A percentile compares a stretch with the other conserved stretches of the same genome.
Evolutionary conservation across 2,888 invertebrate genomes (phyloP).

Genomic region (Malthinus seriepunctatus): DNA sequence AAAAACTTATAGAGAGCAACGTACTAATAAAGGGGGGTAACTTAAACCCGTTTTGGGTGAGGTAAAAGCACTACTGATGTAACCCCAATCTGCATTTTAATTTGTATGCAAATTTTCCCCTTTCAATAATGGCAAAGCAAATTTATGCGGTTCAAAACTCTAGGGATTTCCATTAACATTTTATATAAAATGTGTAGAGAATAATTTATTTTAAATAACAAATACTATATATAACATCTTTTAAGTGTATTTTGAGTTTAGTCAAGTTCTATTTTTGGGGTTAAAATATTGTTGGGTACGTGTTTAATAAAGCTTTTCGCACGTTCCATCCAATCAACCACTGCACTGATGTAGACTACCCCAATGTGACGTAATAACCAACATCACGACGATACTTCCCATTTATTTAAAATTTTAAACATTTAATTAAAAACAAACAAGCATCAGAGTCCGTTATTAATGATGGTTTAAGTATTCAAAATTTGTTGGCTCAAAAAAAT

Average conservation of each 20-base stretch:
- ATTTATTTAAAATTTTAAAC: not conserved
- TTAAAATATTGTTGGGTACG: not conserved
- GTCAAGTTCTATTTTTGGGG: too few species aligned
- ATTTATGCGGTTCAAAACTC: conserved; percentile 29
- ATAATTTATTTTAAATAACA: conserved; percentile 25
- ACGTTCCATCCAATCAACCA: too few species aligned
- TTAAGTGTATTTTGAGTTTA: not conserved
- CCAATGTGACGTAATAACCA: not conserved
- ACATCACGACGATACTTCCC: too few species aligned
- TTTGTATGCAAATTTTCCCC: conserved; percentile 30
- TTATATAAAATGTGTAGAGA: conserved; percentile 21
- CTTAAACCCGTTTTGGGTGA: conserved; percentile 28
- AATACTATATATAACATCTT: conserved; percentile 10
- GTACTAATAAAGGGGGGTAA: conserved; percentile 15
- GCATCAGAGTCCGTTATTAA: not conserved
- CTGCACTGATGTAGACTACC: too few species aligned
- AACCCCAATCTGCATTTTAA: conserved; percentile 32
- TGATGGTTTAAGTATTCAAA: too few species aligned
- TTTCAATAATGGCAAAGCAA: conserved; percentile 29
- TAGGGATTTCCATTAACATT: conserved; percentile 29
- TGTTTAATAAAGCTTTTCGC: too few species aligned
- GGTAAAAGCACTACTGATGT: conserved; percentile 34
- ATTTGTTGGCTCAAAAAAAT: too few species aligned
- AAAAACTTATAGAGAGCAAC: conserved; percentile 22
- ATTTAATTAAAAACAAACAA: not conserved